A percentile compares a stretch with the other conserved stretches of the same genome.
Evolutionary conservation across 2,113 vertebrate species (phyloP).

Genomic region (Meles meles): DNA sequence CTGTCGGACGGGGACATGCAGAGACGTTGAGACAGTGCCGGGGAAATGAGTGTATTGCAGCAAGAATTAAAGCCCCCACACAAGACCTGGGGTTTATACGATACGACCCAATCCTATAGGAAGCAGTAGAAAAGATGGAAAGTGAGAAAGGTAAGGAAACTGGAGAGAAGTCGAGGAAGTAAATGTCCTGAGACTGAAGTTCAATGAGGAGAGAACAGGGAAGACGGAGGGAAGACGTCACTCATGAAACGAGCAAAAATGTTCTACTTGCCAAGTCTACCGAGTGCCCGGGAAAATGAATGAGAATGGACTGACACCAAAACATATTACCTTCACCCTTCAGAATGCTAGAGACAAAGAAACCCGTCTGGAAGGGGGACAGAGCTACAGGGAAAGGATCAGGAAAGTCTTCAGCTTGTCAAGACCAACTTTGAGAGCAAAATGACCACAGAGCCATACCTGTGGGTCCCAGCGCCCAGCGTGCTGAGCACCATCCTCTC

Average conservation of each 20-base stretch:
- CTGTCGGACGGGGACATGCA: rapidly evolving
- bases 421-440: too few species aligned
- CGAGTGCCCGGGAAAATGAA: neutral
- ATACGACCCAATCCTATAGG: rapidly evolving
- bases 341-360: neutral
- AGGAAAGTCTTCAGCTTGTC: neutral
- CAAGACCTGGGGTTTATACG: neutral
- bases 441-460: rapidly evolving
- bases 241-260: rapidly evolving
- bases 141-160: neutral
- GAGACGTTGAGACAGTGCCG: neutral
- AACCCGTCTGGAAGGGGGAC: rapidly evolving
- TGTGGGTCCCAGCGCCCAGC: rapidly evolving
- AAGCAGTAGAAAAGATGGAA: neutral
- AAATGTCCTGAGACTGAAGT: neutral
- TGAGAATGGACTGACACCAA: neutral
- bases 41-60: neutral
- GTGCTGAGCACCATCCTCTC: neutral
- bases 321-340: neutral
- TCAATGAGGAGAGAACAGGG: neutral
- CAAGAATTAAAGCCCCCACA: neutral
- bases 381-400: rapidly evolving
- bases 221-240: neutral
- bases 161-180: neutral
- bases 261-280: neutral